A percentile compares a stretch with the other conserved stretches of the same genome.
Evolutionary conservation across 2,888 invertebrate genomes (phyloP).

Genomic region (Pemphredon lugubris): DNA sequence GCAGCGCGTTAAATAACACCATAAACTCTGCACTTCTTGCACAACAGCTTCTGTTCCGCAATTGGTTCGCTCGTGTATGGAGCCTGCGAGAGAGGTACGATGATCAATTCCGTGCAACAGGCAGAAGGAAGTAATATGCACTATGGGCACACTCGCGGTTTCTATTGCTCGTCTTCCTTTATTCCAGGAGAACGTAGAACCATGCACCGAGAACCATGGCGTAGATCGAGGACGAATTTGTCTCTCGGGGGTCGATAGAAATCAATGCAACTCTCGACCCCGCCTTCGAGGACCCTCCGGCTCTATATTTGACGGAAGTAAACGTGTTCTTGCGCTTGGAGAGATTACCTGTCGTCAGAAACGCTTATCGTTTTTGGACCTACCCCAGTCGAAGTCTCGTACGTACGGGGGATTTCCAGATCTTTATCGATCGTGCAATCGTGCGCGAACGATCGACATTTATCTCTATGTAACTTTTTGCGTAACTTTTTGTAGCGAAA

Average conservation of each 20-base stretch:
- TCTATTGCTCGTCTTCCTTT: conserved; percentile 25
- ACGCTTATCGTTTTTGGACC: conserved; percentile 28
- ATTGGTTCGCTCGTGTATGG: too few species aligned
- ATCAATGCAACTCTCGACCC: conserved; percentile 20
- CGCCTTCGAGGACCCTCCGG: background rate
- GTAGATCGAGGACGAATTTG: conserved; percentile 18
- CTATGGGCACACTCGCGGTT: conserved; percentile 17
- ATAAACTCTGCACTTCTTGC: too few species aligned
- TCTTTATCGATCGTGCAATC: too few species aligned
- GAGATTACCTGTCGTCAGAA: conserved; percentile 29
- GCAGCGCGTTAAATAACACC: too few species aligned
- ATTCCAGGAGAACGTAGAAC: conserved; percentile 12
- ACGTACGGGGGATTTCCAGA: too few species aligned
- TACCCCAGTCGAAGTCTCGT: too few species aligned
- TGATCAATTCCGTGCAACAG: conserved; percentile 53
- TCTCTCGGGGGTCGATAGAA: conserved; percentile 22
- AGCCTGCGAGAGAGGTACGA: too few species aligned
- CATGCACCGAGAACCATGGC: too few species aligned
- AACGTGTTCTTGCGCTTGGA: conserved; percentile 17
- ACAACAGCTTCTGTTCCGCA: too few species aligned
- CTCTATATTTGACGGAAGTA: conserved; percentile 14
- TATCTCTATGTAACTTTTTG: too few species aligned
- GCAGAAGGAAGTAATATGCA: conserved; percentile 53
- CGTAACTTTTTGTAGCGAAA: too few species aligned
- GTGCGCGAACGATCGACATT: too few species aligned